Base-by-base conservation (phyloP, 1,140 invertebrate genomes). In the Drosophila lacteicornis region DNA sequence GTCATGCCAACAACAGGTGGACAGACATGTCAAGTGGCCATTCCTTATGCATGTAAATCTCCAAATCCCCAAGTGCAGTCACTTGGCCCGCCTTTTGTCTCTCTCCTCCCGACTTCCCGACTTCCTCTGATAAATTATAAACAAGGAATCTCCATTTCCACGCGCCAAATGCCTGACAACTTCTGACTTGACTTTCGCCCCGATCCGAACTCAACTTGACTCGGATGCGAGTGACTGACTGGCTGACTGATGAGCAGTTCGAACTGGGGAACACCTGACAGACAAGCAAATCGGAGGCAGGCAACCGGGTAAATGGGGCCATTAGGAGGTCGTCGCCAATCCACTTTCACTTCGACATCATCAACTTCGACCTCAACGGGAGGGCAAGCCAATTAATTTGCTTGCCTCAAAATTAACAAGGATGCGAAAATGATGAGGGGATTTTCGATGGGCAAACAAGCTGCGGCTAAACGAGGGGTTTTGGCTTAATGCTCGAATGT, bases 41-140 rank as follows among this genome's bases (percentile, higher is more conserved):
- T 88, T 70, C 43, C 42, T 83, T 88, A 83, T 88, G 76, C 68
- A 88, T 88, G 80, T 69, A 75, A 87, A 88, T 87, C 84, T 70
- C 30, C 15, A 58, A 75, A 68, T 77, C 75, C 46, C 49, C 65
- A 63, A 85, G 69, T 75, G 79, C 82, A 82, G 60, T 67, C 65
- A 55, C 36, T 67, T 60, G 51, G 30, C 47, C 25, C 38, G 30
- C 13, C 27, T 46, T 51, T 25, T 53, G 27, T 5, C 4, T 25
- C 22, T 17, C 2, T 12, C 36, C 13, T 13, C n/a, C n/a, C 13
- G n/a, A 9, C 11, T 3, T 36, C 19, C 27, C 36, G 38, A n/a
- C 25, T 40, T 27, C 43, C 19, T 19, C 55, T 70, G 43, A 60
- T 68, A 60, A 55, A 80, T 80, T 71, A 85, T 77, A 73, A 58